Evolutionary conservation across 2,888 invertebrate genomes (phyloP).

Genomic region (Cephus runcator): DNA sequence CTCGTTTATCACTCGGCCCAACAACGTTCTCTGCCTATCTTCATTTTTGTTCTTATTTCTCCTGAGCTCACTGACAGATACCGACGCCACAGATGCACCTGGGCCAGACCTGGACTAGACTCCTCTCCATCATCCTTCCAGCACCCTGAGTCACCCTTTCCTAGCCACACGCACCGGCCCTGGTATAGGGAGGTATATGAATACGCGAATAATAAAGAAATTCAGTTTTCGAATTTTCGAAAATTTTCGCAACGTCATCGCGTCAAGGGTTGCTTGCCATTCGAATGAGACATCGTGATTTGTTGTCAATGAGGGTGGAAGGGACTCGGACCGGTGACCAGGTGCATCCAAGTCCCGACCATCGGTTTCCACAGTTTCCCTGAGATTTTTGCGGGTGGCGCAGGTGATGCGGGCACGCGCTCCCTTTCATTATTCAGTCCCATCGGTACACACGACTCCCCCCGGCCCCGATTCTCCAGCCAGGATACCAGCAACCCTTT

Average conservation of each 20-base stretch:
- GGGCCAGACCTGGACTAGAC: neutral
- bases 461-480: slow-evolving; percentile 3
- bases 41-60: neutral
- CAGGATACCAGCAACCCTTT: slow-evolving; percentile 6
- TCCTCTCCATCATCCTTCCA: neutral
- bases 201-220: neutral
- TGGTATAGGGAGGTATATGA: neutral
- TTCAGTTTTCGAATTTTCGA: neutral
- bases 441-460: slow-evolving; percentile 10
- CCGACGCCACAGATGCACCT: neutral
- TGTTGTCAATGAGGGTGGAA: slow-evolving; percentile 13
- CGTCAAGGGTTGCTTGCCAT: slow-evolving; percentile 19
- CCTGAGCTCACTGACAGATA: neutral
- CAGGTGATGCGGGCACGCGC: slow-evolving; percentile 60
- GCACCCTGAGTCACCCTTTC: neutral
- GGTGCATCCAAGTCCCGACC: slow-evolving; percentile 26
- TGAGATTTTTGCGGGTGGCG: slow-evolving; percentile 40
- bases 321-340: slow-evolving; percentile 18
- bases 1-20: neutral
- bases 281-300: slow-evolving; percentile 31
- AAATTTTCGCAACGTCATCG: slow-evolving; percentile 12
- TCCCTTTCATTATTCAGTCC: slow-evolving; percentile 28
- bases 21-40: neutral
- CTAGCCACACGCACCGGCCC: neutral
- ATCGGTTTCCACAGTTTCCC: slow-evolving; percentile 22